phyloP scores from a whole-genome alignment of 2,888 invertebrate genomes.

The Tiphia femorata region DNA sequence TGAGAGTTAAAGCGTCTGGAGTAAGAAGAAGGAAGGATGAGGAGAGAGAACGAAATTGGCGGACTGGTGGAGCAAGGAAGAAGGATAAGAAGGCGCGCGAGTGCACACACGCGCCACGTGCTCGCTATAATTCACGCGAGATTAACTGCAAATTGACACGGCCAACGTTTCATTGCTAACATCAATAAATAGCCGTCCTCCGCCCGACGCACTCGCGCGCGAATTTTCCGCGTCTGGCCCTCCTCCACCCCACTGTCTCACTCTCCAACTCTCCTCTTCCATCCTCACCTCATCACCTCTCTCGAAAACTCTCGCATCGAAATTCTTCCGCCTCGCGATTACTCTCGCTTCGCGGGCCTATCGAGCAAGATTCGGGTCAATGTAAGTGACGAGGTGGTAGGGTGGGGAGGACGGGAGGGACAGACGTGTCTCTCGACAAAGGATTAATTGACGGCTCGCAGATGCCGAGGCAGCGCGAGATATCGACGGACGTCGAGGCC shows the following conservation, averaged over 20 bases:
- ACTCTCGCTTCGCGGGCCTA: no score
- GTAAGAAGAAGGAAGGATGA: background rate
- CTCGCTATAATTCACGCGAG: slow-evolving; percentile 7
- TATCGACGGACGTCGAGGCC: no score
- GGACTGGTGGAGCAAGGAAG: background rate
- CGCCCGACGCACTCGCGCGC: background rate
- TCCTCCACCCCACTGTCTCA: no score
- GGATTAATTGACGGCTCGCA: slow-evolving; percentile 57
- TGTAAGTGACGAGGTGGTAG: background rate
- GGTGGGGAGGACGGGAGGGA: background rate
- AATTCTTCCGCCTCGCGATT: no score
- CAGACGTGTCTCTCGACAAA: slow-evolving; percentile 49
- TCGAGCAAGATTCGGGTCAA: no score
- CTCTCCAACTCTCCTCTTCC: no score
- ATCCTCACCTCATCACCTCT: no score
- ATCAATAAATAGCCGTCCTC: slow-evolving; percentile 6
- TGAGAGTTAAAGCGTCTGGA: background rate
- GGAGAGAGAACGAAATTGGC: background rate
- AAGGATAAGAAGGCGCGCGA: background rate
- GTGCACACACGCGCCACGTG: slow-evolving; percentile 4
- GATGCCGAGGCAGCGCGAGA: no score
- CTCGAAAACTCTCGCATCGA: no score
- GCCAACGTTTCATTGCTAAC: slow-evolving; percentile 4
- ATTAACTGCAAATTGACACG: slow-evolving; percentile 13
- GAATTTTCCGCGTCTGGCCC: no score